Percentiles rank a stretch among this genome's conserved stretches.
Conservation (phyloP, 1,140 invertebrate species). For the Trialeurodes vaporariorum region DNA sequence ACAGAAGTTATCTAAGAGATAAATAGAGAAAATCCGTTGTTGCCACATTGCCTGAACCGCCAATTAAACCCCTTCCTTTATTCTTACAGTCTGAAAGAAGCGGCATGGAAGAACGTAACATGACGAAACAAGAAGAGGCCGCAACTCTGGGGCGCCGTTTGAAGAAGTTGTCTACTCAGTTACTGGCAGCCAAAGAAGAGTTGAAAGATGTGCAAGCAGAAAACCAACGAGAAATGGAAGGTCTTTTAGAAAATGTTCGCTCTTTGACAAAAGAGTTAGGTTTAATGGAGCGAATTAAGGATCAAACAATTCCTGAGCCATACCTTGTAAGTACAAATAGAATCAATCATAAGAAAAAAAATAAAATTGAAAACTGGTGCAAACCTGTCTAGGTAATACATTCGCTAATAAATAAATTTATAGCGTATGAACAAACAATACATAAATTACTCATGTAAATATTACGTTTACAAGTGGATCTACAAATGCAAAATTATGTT, state of each 20-base stretch:
- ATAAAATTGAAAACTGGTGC: too few relatives aligned
- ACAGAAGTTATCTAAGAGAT: too few relatives aligned
- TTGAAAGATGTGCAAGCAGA: slow-evolving; percentile 81
- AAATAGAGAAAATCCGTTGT: too few relatives aligned
- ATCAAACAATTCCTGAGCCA: slow-evolving; percentile 84
- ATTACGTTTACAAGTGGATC: too few relatives aligned
- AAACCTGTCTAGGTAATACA: too few relatives aligned
- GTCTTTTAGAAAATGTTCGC: slow-evolving; percentile 80
- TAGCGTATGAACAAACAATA: too few relatives aligned
- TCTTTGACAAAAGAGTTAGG: slow-evolving; percentile 83
- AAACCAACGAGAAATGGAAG: slow-evolving; percentile 93
- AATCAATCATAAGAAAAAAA: too few relatives aligned
- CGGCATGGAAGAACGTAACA: slow-evolving; percentile 94
- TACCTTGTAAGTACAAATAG: slow-evolving; percentile 64
- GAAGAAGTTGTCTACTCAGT: slow-evolving; percentile 69
- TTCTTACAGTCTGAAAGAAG: slow-evolving; percentile 64
- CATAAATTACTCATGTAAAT: too few relatives aligned
- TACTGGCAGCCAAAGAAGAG: slow-evolving; percentile 74
- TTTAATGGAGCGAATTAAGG: slow-evolving; percentile 70
- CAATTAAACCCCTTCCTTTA: slow-evolving; percentile 4
- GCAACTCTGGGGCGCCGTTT: slow-evolving; percentile 85
- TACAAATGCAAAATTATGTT: too few relatives aligned
- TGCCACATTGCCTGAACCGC: too few relatives aligned
- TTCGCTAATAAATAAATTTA: too few relatives aligned
- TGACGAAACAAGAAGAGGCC: slow-evolving; percentile 85